Evolutionary conservation across 1,140 invertebrate species (phyloP).

Genomic region (Bombus vancouverensis): DNA sequence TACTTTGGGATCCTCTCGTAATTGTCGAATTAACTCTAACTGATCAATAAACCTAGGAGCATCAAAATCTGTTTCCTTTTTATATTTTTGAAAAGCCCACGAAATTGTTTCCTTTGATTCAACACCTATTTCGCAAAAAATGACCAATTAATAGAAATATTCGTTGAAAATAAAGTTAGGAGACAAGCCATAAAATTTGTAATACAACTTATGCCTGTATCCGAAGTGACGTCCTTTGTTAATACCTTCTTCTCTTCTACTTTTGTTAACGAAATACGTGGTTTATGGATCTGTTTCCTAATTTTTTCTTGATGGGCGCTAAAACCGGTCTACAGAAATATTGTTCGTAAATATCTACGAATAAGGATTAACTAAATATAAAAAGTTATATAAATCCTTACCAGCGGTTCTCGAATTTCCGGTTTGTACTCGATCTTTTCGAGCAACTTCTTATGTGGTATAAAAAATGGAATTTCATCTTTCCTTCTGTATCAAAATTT

Average conservation of each 20-base stretch:
- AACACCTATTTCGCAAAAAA: background rate
- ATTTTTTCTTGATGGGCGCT: constrained; percentile 61
- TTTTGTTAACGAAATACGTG: constrained; percentile 12
- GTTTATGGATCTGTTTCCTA: constrained; percentile 46
- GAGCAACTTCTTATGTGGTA: constrained; percentile 84
- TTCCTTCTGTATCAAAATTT: constrained; percentile 27
- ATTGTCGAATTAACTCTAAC: constrained; percentile 83
- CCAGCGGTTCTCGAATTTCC: constrained; percentile 83
- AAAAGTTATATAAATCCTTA: constrained; percentile 68
- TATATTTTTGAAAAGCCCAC: background rate
- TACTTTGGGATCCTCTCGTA: constrained; percentile 80
- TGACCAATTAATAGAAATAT: background rate
- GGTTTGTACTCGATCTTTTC: constrained; percentile 83
- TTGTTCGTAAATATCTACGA: background rate
- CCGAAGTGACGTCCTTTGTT: background rate
- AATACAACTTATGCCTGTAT: background rate
- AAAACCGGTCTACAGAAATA: constrained; percentile 65
- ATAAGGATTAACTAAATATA: constrained; percentile 6
- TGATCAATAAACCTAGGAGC: constrained; percentile 80
- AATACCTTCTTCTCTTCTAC: background rate
- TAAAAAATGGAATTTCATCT: constrained; percentile 82
- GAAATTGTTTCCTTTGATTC: background rate
- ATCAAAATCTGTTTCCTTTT: constrained; percentile 60
- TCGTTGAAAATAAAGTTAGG: background rate
- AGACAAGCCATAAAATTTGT: background rate